A percentile compares a stretch with the other conserved stretches of the same genome.
Conservation (phyloP, 1,140 invertebrate genomes). For the Drosophila ohnishii region DNA sequence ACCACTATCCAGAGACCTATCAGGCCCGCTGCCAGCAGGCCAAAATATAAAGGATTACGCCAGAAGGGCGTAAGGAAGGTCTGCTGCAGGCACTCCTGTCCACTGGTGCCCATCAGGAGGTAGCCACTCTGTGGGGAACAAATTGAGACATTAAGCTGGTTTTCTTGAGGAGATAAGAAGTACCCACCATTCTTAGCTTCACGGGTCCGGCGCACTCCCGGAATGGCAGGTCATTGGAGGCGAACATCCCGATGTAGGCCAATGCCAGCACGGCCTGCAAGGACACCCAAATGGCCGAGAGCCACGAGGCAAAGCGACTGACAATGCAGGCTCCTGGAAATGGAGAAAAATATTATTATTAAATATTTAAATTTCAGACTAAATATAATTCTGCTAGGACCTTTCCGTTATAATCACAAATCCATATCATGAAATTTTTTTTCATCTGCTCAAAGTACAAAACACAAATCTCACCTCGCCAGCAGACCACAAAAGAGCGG, state of each 20-base stretch:
- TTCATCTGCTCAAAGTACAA: background rate
- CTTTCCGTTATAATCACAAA: background rate
- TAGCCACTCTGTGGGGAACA: conserved; percentile 61
- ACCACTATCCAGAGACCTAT: conserved; percentile 80
- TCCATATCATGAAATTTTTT: background rate
- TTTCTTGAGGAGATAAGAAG: background rate
- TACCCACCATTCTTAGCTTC: conserved; percentile 61
- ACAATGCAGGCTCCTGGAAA: conserved; percentile 77
- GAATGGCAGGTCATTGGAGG: conserved; percentile 74
- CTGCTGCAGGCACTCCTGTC: conserved; percentile 76
- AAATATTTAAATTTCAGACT: background rate
- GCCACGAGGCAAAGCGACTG: conserved; percentile 81
- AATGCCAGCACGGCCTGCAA: conserved; percentile 78
- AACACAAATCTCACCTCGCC: background rate
- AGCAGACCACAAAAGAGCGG: conserved; percentile 18
- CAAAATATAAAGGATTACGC: conserved; percentile 80
- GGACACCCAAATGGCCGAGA: conserved; percentile 80
- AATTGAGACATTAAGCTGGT: background rate
- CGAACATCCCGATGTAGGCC: conserved; percentile 80
- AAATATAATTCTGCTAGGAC: background rate
- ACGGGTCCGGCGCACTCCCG: conserved; percentile 74
- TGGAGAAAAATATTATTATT: background rate
- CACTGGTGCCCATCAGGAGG: conserved; percentile 60
- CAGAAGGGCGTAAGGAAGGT: conserved; percentile 82
- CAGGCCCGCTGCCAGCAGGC: conserved; percentile 72